These are phyloP conservation scores for Myotis brandtii DNA, from an alignment of 2,113 vertebrate species.

Conservation along the genomic window DNA sequence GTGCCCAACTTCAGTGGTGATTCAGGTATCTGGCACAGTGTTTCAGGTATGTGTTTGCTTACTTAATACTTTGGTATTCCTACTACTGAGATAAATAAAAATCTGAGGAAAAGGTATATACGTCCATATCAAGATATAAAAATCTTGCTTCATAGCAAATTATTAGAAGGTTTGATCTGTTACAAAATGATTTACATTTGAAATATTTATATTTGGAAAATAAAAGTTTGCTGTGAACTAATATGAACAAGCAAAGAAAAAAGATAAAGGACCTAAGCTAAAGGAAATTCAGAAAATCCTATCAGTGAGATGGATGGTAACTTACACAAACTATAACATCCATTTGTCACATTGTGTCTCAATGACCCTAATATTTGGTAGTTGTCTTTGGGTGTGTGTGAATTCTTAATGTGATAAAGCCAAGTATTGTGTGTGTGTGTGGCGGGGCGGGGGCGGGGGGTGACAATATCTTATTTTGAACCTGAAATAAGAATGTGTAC, in stretches of 20 bases:
- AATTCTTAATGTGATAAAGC: not conserved
- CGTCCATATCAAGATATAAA: not conserved
- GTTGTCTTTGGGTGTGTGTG: not conserved
- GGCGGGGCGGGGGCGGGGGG: not conserved
- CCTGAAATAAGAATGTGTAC: not conserved
- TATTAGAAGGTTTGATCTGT: not conserved
- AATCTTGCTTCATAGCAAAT: conserved; percentile 30
- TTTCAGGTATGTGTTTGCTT: not conserved
- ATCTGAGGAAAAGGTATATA: not conserved
- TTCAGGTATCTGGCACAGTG: not conserved
- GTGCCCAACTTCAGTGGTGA: not conserved
- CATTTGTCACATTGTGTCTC: not conserved
- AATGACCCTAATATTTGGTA: not conserved
- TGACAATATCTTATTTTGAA: not conserved
- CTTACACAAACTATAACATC: not conserved
- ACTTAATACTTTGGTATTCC: not conserved
- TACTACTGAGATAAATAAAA: not conserved
- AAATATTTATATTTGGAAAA: conserved; percentile 38
- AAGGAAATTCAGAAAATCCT: not conserved
- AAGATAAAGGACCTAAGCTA: not conserved
- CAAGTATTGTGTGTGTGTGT: not conserved
- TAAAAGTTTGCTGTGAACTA: not conserved
- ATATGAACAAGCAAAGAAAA: not conserved
- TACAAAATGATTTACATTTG: conserved; percentile 27
- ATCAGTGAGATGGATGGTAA: not conserved